Base-by-base conservation (phyloP, 2,113 vertebrate species). In the Sinocyclocheilus anshuiensis region DNA sequence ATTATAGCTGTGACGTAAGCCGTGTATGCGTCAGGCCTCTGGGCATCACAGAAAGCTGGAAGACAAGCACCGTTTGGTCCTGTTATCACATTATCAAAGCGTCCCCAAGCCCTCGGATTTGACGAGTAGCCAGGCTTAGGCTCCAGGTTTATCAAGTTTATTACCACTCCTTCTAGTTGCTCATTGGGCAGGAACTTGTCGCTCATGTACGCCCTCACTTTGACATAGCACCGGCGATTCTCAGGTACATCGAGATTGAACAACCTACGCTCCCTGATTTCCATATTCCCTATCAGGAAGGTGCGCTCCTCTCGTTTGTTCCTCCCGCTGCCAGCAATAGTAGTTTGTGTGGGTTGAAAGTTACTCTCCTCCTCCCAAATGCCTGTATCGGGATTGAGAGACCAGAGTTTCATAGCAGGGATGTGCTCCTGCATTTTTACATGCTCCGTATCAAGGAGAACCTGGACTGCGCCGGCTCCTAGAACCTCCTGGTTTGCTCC, bases 161-260 rank as follows among this genome's bases (percentile, higher is more conserved):
- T 88, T 13, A 99, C 97, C 1, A 98, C 96, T 12, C 98, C 98
- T 61, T 98, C 96, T 83, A 99, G 89, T 86, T 99, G 98, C 91
- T 99, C 98, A 0, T 48, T 89, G 26, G 96, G 87, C 53, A 94
- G 90, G 90, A 99, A 99, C 74, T 97, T 98, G 88, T 99, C 98
- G 2, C 94, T 99, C 96, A 96, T 96, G 89, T 98, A 99, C 5
- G 97, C 95, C 12, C 98, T 94, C 15, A 99, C 97, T 91, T 99
- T 99, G 39, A 99, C 97, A 1, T 97, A 99, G 93, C 98, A 99
- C 59, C 98, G 96, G n/a, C 98, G 96, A 71, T 94, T 96, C 94
- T 99, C 98, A 0, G 98, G 97, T 80, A 99, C 98, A 0, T 99
- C 98, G 85, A 99, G 93, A 92, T 99, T 99, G 90, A 99, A 99